Evolutionary conservation across 1,140 invertebrate species (phyloP), one percentile per base, ranked within the genome.

Genomic region (Ceratoteleas bidentatus): DNA sequence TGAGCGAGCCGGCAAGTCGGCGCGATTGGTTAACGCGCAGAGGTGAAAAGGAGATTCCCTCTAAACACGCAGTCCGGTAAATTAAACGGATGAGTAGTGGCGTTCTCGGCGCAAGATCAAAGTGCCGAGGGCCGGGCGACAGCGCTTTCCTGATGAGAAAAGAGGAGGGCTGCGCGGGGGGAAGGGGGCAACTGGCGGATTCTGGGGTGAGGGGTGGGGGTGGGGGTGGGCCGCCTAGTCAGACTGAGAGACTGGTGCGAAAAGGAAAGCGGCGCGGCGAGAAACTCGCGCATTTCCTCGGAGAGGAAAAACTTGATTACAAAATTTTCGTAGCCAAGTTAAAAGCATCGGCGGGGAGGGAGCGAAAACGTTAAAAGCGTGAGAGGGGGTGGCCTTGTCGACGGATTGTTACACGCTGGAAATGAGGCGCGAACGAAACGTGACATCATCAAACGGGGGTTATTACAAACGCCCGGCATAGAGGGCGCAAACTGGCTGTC

Each of bases 221-320:
- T 16, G 52, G 43, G 49, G 38, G 68, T 65, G 40, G 53, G 79
- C 15, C 56, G 16, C 24, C 24, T 47, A 54, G 53, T 73, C 57
- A 54, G 65, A 53, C 45, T 58, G 61, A 15, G 33, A 38, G 58
- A 50, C n/a, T n/a, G n/a, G n/a, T n/a, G 54, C 13, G 56, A 68
- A 58, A 36, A 60, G 16, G 68, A 81, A 34, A 40, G 58, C 58
- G 69, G 72, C 47, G 49, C 60, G n/a, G 73, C 56, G 54, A 70
- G 58, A 81, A 78, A 76, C 72, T 78, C 57, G 79, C 58, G 69
- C 74, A 65, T 81, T 82, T 82, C 79, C 79, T 82, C 79, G 64
- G 68, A 82, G 79, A 76, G 65, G 73, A 90, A 90, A 90, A 89
- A 90, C 88, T 89, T 88, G 88, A 90, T 90, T 90, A 89, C 88